Base-by-base conservation (phyloP, 2,888 invertebrate species). In the Masnerella sp. region DNA sequence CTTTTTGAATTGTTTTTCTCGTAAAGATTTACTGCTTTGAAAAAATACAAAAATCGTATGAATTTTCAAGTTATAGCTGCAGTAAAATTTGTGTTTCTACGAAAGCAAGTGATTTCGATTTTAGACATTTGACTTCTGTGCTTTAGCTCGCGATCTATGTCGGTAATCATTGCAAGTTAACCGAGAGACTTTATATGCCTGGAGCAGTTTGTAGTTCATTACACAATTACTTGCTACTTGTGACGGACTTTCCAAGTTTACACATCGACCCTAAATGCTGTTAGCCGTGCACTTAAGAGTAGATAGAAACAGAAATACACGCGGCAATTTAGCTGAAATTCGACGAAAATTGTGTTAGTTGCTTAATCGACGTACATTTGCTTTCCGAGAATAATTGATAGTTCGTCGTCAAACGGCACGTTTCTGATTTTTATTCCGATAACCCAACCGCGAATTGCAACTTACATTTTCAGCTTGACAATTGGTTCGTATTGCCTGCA, bases 151-250 rank as follows among this genome's bases (percentile, higher is more conserved):
- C 51, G 62, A 74, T 52, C 42, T 45, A 52, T 38, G 38, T 36
- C 51, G 52, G 62, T 49, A 68, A 68, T 74, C 62, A 58, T 58
- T 45, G 68, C 62, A 74, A 58, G 62, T 68, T 64, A 43, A 52
- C 40, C 30, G 59, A 45, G 74, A 34, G 58, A 74, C 74, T 68
- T 69, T 52, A 40, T 68, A 58, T 30, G 62, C 73, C 70, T 51
- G 42, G 54, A 74, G 74, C 54, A 70, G 71, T 76, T 74, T 74
- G 76, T 68, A 74, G 64, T 72, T 74, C 71, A 74, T 76, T 76
- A 74, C 71, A 71, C 74, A 71, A 76, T 76, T 74, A 67, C 69
- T 40, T 69, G 62, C 68, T 58, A 62, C 56, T 64, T 52, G 64
- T 58, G 59, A 64, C 64, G 64, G 69, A 64, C 64, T 64, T 59